These are phyloP conservation scores for Melanotaenia pygmaea DNA, from an alignment of 2,797 vertebrate genomes.

Conservation along the genomic window DNA sequence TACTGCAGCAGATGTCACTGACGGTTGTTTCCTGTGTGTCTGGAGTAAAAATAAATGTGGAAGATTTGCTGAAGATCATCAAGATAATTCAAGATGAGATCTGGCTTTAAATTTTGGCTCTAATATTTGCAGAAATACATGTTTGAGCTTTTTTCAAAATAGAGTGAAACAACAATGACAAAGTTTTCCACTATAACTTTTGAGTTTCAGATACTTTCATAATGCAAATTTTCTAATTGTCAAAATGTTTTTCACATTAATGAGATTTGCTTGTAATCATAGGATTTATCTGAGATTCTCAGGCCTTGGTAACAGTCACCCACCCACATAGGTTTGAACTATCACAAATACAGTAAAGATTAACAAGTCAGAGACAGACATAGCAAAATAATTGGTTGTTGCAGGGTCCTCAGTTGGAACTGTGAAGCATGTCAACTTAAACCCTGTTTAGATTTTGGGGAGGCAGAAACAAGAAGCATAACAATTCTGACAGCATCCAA, in stretches of 20 bases:
- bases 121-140: not conserved
- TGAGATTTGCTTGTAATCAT: not conserved
- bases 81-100: not conserved
- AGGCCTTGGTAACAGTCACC: not conserved
- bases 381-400: not conserved
- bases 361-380: not conserved
- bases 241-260: constrained; percentile 1
- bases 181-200: not conserved
- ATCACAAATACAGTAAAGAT: not conserved
- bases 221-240: not conserved
- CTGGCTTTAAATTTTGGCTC: not conserved
- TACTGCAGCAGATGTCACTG: constrained; percentile 16
- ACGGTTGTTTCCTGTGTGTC: constrained; percentile 15
- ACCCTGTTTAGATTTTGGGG: not conserved
- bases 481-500: not conserved
- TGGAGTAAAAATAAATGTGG: not conserved
- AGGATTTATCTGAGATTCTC: not conserved
- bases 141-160: not conserved
- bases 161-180: not conserved
- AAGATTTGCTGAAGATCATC: not conserved
- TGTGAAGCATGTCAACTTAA: not conserved
- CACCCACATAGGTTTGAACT: not conserved
- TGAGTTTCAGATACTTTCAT: not conserved
- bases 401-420: not conserved
- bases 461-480: not conserved